Percentiles rank a stretch among this genome's conserved stretches.
Conservation (phyloP, 2,888 invertebrate genomes). For the Corythucha ciliata region DNA sequence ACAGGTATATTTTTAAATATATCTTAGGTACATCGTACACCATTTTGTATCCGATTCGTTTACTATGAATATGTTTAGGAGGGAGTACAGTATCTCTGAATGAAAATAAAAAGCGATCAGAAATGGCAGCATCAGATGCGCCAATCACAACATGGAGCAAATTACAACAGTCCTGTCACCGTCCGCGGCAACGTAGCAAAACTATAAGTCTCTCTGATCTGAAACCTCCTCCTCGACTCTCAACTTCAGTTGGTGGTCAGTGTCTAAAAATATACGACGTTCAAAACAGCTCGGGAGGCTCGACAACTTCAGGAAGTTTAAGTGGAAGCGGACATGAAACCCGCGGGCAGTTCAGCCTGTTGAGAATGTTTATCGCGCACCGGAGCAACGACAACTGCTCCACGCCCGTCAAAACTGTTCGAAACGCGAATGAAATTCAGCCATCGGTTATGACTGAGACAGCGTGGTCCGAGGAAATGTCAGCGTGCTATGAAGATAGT, state of each 20-base stretch:
- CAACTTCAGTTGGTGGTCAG: constrained; percentile 28
- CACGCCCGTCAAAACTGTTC: constrained; percentile 14
- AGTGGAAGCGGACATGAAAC: constrained; percentile 31
- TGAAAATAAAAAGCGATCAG: constrained; percentile 29
- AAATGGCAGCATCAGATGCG: constrained; percentile 79
- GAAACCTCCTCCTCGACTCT: constrained; percentile 23
- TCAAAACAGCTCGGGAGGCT: constrained; percentile 32
- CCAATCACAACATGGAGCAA: constrained; percentile 85
- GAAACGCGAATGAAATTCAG: constrained; percentile 22
- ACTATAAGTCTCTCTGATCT: constrained; percentile 34
- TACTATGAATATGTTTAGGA: constrained; percentile 13
- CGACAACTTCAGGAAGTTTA: constrained; percentile 33
- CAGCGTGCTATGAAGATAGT: constrained; percentile 32
- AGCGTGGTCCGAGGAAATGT: constrained; percentile 24
- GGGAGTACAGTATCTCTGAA: constrained; percentile 25
- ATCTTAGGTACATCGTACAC: not conserved
- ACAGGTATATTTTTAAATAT: constrained; percentile 16
- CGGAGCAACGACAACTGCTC: constrained; percentile 22
- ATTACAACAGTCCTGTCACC: constrained; percentile 41
- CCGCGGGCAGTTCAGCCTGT: constrained; percentile 55
- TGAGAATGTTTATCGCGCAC: constrained; percentile 82
- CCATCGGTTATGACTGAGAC: constrained; percentile 19
- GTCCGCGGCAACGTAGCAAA: constrained; percentile 31
- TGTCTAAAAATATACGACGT: constrained; percentile 35
- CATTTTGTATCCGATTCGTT: not conserved